phyloP scores from a whole-genome alignment of 2,797 vertebrate species.

The Parambassis ranga region DNA sequence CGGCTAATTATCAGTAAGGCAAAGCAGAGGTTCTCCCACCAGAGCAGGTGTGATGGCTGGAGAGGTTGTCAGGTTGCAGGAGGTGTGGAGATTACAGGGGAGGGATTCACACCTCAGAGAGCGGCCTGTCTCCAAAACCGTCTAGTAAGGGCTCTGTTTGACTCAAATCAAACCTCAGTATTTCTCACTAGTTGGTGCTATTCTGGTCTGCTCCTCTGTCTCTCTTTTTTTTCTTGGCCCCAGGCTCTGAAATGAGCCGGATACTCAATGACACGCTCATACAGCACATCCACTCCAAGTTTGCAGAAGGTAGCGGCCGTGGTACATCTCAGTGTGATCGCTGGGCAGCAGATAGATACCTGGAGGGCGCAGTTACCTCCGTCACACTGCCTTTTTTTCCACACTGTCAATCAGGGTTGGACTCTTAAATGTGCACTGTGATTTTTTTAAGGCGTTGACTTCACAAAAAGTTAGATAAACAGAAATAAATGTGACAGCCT shows the following conservation, averaged over 20 bases:
- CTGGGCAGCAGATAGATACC: conserved; percentile 51
- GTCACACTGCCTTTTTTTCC: conserved; percentile 24
- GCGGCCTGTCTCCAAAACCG: conserved; percentile 52
- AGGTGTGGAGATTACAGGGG: conserved; percentile 52
- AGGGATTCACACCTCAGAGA: conserved; percentile 44
- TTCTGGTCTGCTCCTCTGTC: conserved; percentile 54
- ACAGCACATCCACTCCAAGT: conserved; percentile 40
- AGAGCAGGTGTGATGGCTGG: conserved; percentile 71
- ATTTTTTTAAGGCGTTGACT: conserved; percentile 41
- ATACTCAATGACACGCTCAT: conserved; percentile 57
- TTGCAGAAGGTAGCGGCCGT: conserved; percentile 33
- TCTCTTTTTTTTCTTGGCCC: conserved; percentile 25
- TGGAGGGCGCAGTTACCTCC: conserved; percentile 57
- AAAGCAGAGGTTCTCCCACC: conserved; percentile 63
- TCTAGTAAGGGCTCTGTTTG: conserved; percentile 56
- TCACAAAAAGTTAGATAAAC: conserved; percentile 40
- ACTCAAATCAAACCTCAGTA: conserved; percentile 59
- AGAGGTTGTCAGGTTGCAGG: conserved; percentile 66
- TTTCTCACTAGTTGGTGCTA: conserved; percentile 65
- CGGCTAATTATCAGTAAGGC: conserved; percentile 71
- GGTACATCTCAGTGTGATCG: conserved; percentile 48
- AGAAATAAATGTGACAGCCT: not conserved
- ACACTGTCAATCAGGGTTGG: conserved; percentile 54
- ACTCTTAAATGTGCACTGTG: conserved; percentile 25
- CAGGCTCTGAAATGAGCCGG: conserved; percentile 59